These are phyloP conservation scores for Hirtodrosophila duncani DNA, from an alignment of 2,888 invertebrate genomes.

Conservation along the genomic window DNA sequence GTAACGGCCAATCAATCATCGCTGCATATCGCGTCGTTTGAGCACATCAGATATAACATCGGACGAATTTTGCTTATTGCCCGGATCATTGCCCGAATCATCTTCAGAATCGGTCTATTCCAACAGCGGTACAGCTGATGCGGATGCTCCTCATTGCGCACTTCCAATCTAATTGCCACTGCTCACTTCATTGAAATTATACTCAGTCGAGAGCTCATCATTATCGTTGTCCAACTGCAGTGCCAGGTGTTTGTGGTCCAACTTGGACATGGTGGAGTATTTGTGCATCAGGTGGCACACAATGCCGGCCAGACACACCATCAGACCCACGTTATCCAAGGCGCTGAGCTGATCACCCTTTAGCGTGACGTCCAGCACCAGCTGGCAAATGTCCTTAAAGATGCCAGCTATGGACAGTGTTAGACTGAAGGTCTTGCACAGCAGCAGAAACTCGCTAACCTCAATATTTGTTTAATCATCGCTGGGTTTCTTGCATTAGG, in stretches of 20 bases:
- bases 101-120: conserved; percentile 76
- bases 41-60: conserved; percentile 81
- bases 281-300: conserved; percentile 89
- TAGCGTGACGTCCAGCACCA: conserved; percentile 91
- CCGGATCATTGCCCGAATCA: conserved; percentile 71
- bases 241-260: conserved; percentile 53
- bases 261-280: conserved; percentile 72
- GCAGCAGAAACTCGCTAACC: conserved; percentile 94
- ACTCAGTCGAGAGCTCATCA: conserved; percentile 53
- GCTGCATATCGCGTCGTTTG: conserved; percentile 79
- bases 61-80: conserved; percentile 79
- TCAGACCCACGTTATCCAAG: conserved; percentile 90
- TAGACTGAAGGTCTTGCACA: conserved; percentile 96
- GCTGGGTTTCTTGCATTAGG: no score
- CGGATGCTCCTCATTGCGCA: conserved; percentile 46
- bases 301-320: conserved; percentile 93
- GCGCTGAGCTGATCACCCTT: conserved; percentile 91
- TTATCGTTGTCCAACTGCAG: conserved; percentile 48
- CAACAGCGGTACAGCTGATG: conserved; percentile 74
- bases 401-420: conserved; percentile 97
- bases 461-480: no score
- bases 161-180: conserved; percentile 18
- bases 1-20: conserved; percentile 45
- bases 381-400: conserved; percentile 97
- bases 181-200: conserved; percentile 42